These are phyloP conservation scores for Glandiceps talaboti DNA, from an alignment of 53 echinoderm and acorn worm genomes.

Conservation along the genomic window DNA sequence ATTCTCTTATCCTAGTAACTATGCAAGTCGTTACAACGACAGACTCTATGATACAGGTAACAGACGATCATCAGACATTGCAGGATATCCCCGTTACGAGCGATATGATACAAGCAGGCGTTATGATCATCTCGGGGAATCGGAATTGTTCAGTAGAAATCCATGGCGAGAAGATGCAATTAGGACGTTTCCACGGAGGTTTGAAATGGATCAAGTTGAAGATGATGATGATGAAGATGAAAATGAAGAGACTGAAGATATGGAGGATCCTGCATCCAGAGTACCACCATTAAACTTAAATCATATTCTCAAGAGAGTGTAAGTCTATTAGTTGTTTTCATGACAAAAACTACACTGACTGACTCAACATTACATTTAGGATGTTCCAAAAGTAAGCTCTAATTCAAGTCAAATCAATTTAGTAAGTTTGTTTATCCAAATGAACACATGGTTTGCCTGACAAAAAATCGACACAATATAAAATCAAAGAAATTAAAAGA, in stretches of 20 bases:
- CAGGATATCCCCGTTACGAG: background rate
- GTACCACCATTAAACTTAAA: background rate
- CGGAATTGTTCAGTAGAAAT: background rate
- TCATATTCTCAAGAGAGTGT: background rate
- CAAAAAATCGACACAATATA: too few species aligned
- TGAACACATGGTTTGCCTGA: too few species aligned
- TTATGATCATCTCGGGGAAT: background rate
- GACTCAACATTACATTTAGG: too few species aligned
- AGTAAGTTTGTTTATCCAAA: too few species aligned
- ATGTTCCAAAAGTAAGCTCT: too few species aligned
- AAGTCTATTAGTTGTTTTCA: too few species aligned
- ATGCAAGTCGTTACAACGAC: background rate
- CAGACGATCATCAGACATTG: background rate
- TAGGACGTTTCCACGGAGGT: background rate
- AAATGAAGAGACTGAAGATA: background rate
- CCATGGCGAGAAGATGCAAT: background rate
- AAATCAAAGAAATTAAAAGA: too few species aligned
- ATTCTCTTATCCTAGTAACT: slow-evolving; percentile 28
- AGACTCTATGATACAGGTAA: background rate
- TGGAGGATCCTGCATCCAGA: background rate
- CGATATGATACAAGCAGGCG: background rate
- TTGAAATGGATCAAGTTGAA: background rate
- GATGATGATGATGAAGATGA: background rate
- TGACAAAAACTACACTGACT: too few species aligned
- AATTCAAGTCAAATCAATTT: too few species aligned